Conservation (phyloP, 2,113 vertebrate genomes). For the Scopus umbretta region DNA sequence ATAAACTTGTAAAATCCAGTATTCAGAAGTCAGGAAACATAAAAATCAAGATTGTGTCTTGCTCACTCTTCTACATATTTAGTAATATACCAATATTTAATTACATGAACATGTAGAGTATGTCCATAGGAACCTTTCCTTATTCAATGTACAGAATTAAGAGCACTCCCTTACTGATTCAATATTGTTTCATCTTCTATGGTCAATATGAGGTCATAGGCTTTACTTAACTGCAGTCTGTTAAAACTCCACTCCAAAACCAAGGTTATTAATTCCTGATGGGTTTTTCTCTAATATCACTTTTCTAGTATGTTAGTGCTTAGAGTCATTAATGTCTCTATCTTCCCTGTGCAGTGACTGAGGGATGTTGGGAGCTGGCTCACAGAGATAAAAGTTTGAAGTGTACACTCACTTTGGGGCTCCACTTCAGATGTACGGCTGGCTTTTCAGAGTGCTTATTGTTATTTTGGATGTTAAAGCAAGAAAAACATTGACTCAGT, state of each 20-base stretch:
- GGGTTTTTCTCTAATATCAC: not conserved
- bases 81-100: not conserved
- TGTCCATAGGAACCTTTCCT: not conserved
- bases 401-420: not conserved
- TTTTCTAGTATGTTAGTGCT: not conserved
- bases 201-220: not conserved
- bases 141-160: not conserved
- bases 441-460: not conserved
- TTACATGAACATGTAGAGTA: not conserved
- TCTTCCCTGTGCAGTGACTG: not conserved
- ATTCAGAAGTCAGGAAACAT: not conserved
- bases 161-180: not conserved
- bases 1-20: not conserved
- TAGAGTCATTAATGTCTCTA: not conserved
- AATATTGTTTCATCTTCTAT: not conserved
- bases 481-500: not conserved
- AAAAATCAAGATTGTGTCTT: not conserved
- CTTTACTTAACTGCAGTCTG: not conserved
- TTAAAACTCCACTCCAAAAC: not conserved
- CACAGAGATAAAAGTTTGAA: not conserved
- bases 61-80: not conserved
- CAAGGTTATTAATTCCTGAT: not conserved
- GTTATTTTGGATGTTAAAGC: not conserved
- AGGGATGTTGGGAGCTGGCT: not conserved
- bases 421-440: accelerated